phyloP scores from a whole-genome alignment of 2,888 invertebrate genomes.

The Amiota mariae region DNA sequence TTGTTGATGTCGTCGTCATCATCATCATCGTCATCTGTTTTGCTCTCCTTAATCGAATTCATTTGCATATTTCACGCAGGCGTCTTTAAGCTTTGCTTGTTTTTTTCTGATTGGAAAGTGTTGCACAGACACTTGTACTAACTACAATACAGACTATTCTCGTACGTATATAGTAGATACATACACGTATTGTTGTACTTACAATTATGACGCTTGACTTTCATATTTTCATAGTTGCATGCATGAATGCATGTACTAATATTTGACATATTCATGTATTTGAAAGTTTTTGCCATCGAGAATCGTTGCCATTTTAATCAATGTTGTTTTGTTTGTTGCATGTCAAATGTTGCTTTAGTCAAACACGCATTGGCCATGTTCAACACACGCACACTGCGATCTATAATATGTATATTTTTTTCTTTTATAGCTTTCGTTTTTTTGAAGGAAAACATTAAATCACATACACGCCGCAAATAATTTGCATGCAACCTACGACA shows the following conservation, averaged over 20 bases:
- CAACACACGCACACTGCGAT: constrained; percentile 1
- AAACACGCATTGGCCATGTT: constrained; percentile 53
- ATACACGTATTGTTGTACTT: not conserved
- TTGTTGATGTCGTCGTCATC: constrained; percentile 43
- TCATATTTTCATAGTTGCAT: too few relatives aligned
- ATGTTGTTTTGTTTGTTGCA: constrained; percentile 40
- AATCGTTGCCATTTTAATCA: constrained; percentile 4
- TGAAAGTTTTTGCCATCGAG: not conserved
- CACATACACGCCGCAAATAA: not conserved
- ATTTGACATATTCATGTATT: too few relatives aligned
- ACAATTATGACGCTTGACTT: too few relatives aligned
- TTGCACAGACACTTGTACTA: not conserved
- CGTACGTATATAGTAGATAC: too few relatives aligned
- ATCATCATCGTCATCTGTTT: constrained; percentile 34
- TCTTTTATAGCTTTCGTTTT: too few relatives aligned
- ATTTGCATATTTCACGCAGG: constrained; percentile 73
- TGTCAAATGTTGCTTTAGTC: constrained; percentile 37
- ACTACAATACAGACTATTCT: too few relatives aligned
- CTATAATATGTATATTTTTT: too few relatives aligned
- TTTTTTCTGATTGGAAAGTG: constrained; percentile 9
- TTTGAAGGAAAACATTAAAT: not conserved
- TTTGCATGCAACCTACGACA: constrained; percentile 20
- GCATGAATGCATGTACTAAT: too few relatives aligned
- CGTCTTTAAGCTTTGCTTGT: constrained; percentile 49
- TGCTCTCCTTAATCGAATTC: constrained; percentile 71